These are phyloP conservation scores for Drosophila mercatorum DNA, from an alignment of 2,888 invertebrate genomes.

Conservation along the genomic window DNA sequence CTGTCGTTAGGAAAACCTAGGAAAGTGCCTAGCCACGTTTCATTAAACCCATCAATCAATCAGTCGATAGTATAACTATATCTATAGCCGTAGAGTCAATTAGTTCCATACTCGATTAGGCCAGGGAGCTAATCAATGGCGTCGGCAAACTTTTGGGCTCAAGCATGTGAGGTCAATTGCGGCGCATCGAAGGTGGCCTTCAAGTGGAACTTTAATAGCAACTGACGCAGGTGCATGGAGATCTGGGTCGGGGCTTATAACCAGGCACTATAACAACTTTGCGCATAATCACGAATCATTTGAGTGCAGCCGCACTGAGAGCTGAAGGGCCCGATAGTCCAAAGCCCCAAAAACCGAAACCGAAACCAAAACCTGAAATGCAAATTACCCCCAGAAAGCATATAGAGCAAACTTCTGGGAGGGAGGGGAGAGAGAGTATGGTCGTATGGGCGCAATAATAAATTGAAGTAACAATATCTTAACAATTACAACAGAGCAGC, in stretches of 20 bases:
- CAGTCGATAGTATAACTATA: not conserved
- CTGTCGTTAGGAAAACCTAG: no score
- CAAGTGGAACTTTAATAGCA: constrained; percentile 20
- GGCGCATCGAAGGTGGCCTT: constrained; percentile 17
- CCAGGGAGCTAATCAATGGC: not conserved
- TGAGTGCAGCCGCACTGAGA: constrained; percentile 53
- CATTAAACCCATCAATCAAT: not conserved
- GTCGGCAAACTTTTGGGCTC: not conserved
- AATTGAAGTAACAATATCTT: constrained; percentile 81
- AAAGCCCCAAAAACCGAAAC: constrained; percentile 20
- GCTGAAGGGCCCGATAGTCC: not conserved
- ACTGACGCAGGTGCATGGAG: constrained; percentile 15
- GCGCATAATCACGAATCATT: constrained; percentile 74
- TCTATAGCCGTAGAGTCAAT: not conserved
- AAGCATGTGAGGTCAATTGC: constrained; percentile 17
- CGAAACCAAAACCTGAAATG: constrained; percentile 51
- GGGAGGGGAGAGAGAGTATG: constrained; percentile 2
- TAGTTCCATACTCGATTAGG: not conserved
- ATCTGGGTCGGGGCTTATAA: constrained; percentile 39
- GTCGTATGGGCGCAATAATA: constrained; percentile 64
- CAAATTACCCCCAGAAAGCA: constrained; percentile 59
- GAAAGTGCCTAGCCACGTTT: not conserved
- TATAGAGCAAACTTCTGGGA: constrained; percentile 27
- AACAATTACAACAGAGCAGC: constrained; percentile 75
- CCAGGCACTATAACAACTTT: constrained; percentile 64